These are phyloP conservation scores for Amphipyra tragopoginis DNA, from an alignment of 2,888 invertebrate species.

Conservation along the genomic window DNA sequence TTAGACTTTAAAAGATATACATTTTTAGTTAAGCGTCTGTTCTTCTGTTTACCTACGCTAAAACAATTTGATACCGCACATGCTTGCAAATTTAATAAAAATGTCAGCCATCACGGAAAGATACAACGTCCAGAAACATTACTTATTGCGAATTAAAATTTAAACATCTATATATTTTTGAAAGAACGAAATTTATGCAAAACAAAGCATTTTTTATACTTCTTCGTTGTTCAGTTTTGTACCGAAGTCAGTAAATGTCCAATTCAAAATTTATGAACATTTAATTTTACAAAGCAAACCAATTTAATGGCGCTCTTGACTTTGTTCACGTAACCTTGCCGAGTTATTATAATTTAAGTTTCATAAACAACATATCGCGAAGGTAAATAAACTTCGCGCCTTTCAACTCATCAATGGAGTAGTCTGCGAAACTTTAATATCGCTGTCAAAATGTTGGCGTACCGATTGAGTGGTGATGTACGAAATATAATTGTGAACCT, in stretches of 20 bases:
- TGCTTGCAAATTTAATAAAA: slow-evolving; percentile 1
- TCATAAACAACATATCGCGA: slow-evolving; percentile 55
- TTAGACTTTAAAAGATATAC: too few relatives aligned
- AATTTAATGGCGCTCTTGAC: slow-evolving; percentile 63
- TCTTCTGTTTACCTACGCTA: background rate
- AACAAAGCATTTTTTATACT: slow-evolving; percentile 9
- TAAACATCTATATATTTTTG: slow-evolving; percentile 17
- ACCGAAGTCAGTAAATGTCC: slow-evolving; percentile 24
- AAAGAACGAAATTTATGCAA: slow-evolving; percentile 15
- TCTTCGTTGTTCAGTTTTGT: slow-evolving; percentile 14
- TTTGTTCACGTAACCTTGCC: slow-evolving; percentile 61
- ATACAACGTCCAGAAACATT: slow-evolving; percentile 11
- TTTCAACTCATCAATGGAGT: slow-evolving; percentile 48
- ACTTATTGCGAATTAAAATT: slow-evolving; percentile 14
- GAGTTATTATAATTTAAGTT: slow-evolving; percentile 57
- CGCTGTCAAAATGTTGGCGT: slow-evolving; percentile 47
- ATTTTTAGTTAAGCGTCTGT: background rate
- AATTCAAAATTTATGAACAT: slow-evolving; percentile 36
- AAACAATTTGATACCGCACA: slow-evolving; percentile 14
- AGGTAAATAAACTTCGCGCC: slow-evolving; percentile 51
- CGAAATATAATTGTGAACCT: slow-evolving; percentile 37
- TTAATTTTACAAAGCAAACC: slow-evolving; percentile 45
- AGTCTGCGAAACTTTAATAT: slow-evolving; percentile 54
- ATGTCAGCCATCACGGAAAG: background rate
- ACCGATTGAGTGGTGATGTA: slow-evolving; percentile 35